phyloP scores from a whole-genome alignment of 2,797 vertebrate genomes.

The Peromyscus nudipes region DNA sequence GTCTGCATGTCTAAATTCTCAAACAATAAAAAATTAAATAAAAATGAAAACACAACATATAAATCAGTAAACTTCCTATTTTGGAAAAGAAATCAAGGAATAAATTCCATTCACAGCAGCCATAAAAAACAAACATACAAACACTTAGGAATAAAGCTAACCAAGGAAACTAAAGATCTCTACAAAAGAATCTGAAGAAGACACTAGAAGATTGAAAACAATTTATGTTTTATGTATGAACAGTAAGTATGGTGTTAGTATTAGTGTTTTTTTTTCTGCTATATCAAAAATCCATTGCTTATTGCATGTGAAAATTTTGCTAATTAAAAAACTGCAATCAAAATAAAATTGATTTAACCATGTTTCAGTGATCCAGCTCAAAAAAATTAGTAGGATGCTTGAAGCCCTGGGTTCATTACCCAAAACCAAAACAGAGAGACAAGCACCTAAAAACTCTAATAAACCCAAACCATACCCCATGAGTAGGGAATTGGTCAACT shows the following conservation, averaged over 20 bases:
- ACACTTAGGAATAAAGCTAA: neutral
- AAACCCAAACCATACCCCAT: neutral
- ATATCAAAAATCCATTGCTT: neutral
- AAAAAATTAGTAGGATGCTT: neutral
- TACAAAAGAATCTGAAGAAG: neutral
- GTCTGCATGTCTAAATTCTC: neutral
- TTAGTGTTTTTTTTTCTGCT: neutral
- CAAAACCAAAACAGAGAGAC: neutral
- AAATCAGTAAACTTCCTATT: neutral
- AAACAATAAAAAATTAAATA: neutral
- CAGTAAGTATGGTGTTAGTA: neutral
- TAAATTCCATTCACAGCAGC: neutral
- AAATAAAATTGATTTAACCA: conserved; percentile 36
- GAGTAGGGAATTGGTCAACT: neutral
- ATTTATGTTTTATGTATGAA: neutral
- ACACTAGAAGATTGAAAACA: neutral
- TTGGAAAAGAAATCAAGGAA: neutral
- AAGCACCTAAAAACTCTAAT: neutral
- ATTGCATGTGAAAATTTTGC: neutral
- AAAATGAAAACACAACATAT: neutral
- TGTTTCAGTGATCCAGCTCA: conserved; percentile 20
- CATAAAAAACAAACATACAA: neutral
- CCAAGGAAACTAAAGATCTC: neutral
- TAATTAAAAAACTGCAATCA: conserved; percentile 18
- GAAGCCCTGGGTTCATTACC: neutral